Evolutionary conservation across 2,113 vertebrate genomes (phyloP).

Genomic region (Taxidea taxus): DNA sequence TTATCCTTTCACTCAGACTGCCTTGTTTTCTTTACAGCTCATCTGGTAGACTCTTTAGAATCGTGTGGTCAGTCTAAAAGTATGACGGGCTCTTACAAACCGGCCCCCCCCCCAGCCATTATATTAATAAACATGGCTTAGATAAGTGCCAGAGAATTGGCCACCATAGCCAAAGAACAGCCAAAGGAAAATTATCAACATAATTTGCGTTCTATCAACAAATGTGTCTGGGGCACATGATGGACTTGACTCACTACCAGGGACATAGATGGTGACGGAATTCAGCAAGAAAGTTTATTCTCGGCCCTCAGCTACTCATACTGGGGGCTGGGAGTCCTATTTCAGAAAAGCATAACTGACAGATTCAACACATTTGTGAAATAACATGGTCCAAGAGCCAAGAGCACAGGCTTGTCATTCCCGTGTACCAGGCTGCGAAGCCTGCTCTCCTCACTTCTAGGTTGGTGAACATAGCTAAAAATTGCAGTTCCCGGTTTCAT

Average conservation of each 20-base stretch:
- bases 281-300: background rate
- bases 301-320: background rate
- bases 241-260: background rate
- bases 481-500: background rate
- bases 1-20: background rate
- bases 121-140: slow-evolving; percentile 69
- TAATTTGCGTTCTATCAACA: background rate
- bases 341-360: background rate
- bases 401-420: background rate
- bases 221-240: background rate
- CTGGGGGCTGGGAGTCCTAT: background rate
- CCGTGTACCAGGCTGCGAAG: background rate
- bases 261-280: background rate
- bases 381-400: background rate
- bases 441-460: no score
- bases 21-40: slow-evolving; percentile 27
- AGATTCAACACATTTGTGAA: background rate
- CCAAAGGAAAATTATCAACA: slow-evolving; percentile 56
- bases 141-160: slow-evolving; percentile 70
- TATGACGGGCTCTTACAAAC: slow-evolving; percentile 32
- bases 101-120: background rate
- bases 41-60: background rate
- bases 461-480: background rate
- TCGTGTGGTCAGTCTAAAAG: slow-evolving; percentile 36
- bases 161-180: slow-evolving; percentile 63